These are phyloP conservation scores for Melopsittacus undulatus DNA, from an alignment of 2,797 vertebrate genomes.

Conservation along the genomic window DNA sequence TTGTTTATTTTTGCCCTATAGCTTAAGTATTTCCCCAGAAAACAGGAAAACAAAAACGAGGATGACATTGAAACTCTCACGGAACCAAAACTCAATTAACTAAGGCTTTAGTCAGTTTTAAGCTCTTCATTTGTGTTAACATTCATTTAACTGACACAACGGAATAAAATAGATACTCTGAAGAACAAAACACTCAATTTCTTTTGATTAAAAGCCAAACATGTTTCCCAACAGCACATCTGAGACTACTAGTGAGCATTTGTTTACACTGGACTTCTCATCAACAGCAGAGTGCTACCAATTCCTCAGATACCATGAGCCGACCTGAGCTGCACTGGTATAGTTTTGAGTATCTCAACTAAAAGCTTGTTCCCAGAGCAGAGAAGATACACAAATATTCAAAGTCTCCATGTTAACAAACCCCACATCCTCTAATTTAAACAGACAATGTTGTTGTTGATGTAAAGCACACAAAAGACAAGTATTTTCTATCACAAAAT, in stretches of 20 bases:
- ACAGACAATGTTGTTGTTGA: background rate
- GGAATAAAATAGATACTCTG: background rate
- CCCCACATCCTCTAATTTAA: background rate
- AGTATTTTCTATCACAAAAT: background rate
- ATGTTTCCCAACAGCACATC: background rate
- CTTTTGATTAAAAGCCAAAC: slow-evolving; percentile 18
- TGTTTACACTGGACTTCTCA: background rate
- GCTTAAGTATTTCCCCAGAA: background rate
- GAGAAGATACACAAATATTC: background rate
- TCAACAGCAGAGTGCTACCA: background rate
- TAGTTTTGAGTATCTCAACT: background rate
- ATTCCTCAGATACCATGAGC: background rate
- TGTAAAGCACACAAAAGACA: background rate
- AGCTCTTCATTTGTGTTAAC: background rate
- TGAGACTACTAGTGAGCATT: background rate
- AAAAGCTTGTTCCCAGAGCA: background rate
- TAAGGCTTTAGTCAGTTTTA: slow-evolving; percentile 8
- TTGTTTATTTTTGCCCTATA: slow-evolving; percentile 3
- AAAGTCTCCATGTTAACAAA: background rate
- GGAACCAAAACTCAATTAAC: background rate
- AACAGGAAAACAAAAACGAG: background rate
- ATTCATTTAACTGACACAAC: slow-evolving; percentile 5
- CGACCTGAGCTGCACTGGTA: background rate
- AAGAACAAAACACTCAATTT: background rate
- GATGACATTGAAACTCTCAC: background rate